These are phyloP conservation scores for Luperina nickerlii DNA, from an alignment of 2,888 invertebrate species.

Conservation along the genomic window DNA sequence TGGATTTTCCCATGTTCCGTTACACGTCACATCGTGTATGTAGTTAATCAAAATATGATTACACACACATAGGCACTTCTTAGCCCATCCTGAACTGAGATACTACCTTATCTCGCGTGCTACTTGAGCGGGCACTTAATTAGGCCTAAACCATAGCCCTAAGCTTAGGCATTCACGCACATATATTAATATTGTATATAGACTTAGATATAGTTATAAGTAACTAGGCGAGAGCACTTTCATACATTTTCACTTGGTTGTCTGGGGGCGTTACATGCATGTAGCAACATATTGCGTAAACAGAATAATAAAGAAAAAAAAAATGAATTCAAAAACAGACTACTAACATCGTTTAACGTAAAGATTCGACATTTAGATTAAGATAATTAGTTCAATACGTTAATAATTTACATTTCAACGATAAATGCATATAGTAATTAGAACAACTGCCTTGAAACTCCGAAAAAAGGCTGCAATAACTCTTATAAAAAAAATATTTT, in stretches of 20 bases:
- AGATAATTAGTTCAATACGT: slow-evolving; percentile 10
- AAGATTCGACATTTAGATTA: slow-evolving; percentile 36
- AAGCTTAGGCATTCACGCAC: slow-evolving; percentile 23
- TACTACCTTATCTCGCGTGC: slow-evolving; percentile 43
- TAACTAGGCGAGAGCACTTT: slow-evolving; percentile 12
- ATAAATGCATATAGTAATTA: slow-evolving; percentile 24
- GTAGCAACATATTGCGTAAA: background rate
- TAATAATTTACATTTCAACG: slow-evolving; percentile 14
- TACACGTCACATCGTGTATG: background rate
- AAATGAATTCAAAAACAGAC: background rate
- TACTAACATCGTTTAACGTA: background rate
- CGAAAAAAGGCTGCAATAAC: background rate
- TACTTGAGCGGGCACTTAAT: slow-evolving; percentile 47
- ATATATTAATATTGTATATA: slow-evolving; percentile 3
- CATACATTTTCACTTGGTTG: slow-evolving; percentile 9
- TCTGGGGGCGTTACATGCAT: background rate
- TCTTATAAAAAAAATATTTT: background rate
- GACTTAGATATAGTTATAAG: background rate
- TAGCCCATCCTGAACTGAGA: slow-evolving; percentile 27
- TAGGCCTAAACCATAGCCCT: slow-evolving; percentile 46
- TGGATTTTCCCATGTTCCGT: background rate
- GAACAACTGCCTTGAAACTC: slow-evolving; percentile 32
- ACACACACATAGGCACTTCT: slow-evolving; percentile 13
- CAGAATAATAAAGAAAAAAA: background rate
- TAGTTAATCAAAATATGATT: slow-evolving; percentile 27